These are phyloP conservation scores for Villa cingulata DNA, from an alignment of 2,888 invertebrate genomes.

Conservation along the genomic window DNA sequence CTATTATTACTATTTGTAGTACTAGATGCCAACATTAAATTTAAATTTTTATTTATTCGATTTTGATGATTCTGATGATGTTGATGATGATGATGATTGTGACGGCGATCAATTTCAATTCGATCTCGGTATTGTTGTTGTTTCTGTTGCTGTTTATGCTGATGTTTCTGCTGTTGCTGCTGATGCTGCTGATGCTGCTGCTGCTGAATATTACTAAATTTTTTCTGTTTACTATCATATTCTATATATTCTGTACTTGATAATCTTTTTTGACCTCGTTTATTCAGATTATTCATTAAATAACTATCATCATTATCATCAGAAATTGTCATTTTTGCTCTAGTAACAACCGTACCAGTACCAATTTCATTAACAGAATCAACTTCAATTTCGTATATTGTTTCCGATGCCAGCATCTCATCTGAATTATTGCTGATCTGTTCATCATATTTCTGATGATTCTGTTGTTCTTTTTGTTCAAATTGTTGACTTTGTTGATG, in stretches of 20 bases:
- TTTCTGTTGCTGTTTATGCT: background rate
- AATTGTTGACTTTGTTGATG: background rate
- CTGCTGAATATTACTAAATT: conserved; percentile 8
- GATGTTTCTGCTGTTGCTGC: conserved; percentile 14
- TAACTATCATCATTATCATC: background rate
- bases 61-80: no score
- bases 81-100: no score
- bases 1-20: no score
- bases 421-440: no score
- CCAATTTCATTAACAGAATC: conserved; percentile 5
- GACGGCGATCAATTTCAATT: conserved; percentile 1
- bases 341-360: conserved; percentile 1
- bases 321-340: background rate
- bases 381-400: conserved; percentile 11
- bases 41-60: no score
- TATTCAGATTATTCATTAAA: conserved; percentile 6
- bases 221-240: conserved; percentile 13
- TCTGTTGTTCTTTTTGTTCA: background rate
- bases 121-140: background rate
- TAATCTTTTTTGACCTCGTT: conserved; percentile 10
- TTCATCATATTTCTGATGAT: background rate
- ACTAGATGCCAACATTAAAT: background rate
- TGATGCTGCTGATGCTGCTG: no score
- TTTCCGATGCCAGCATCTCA: background rate
- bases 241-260: conserved; percentile 13